Conservation (phyloP, 2,113 vertebrate species). For the Coturnix japonica region DNA sequence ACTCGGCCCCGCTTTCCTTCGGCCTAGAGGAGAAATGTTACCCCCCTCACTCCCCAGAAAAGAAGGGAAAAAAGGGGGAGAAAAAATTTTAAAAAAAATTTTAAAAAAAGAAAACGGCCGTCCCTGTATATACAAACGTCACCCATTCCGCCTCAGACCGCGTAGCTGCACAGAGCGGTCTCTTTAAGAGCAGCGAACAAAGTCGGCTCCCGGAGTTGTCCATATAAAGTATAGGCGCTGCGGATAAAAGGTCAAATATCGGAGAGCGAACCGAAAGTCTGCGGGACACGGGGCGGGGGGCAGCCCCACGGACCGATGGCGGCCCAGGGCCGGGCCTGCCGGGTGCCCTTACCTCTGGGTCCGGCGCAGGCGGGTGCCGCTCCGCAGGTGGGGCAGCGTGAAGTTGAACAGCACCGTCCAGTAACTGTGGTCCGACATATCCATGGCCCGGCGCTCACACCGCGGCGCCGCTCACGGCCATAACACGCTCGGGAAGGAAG, state of each 20-base stretch:
- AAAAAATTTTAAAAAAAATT: no score
- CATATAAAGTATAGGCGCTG: neutral
- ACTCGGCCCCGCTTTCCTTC: neutral
- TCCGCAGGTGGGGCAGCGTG: slow-evolving; percentile 89
- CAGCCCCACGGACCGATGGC: no score
- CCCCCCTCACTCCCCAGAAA: no score
- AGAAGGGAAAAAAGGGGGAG: no score
- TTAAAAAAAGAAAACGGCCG: neutral
- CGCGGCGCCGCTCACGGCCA: no score
- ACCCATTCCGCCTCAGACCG: neutral
- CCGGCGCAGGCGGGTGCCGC: slow-evolving; percentile 86
- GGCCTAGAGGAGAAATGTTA: neutral
- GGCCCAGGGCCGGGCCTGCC: no score
- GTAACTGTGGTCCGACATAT: slow-evolving; percentile 87
- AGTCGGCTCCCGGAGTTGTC: neutral
- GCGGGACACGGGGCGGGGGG: no score
- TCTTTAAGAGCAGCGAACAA: slow-evolving; percentile 39
- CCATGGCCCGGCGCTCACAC: slow-evolving; percentile 63
- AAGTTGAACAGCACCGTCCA: slow-evolving; percentile 92
- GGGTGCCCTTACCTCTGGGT: slow-evolving; percentile 86
- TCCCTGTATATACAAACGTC: neutral
- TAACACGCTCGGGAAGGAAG: no score
- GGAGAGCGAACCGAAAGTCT: neutral
- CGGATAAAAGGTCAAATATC: slow-evolving; percentile 17
- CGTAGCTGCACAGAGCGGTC: neutral